These are phyloP conservation scores for Camponotus fellah DNA, from an alignment of 2,888 invertebrate genomes.

Conservation along the genomic window DNA sequence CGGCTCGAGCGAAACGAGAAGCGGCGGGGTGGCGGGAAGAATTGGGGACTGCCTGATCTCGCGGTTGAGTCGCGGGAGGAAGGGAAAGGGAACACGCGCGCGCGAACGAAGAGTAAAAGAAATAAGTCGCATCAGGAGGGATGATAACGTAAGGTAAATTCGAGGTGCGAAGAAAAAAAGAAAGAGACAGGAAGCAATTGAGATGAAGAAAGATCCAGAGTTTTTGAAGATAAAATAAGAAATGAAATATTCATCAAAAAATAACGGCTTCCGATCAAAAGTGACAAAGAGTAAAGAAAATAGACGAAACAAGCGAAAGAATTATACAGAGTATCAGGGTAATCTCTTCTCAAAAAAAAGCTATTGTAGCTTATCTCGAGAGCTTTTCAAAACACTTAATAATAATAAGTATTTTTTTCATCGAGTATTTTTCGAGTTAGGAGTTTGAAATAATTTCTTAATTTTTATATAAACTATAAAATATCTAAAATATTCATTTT, in stretches of 20 bases:
- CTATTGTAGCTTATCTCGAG: too few species aligned
- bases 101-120: conserved; percentile 26
- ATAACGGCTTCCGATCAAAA: conserved; percentile 31
- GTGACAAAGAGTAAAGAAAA: conserved; percentile 30
- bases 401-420: too few species aligned
- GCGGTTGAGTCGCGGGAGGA: conserved; percentile 8
- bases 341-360: too few species aligned
- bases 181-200: conserved; percentile 28
- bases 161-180: not conserved
- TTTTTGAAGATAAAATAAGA: conserved; percentile 15
- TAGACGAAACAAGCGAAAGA: not conserved
- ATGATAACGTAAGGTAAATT: not conserved
- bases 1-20: conserved; percentile 36
- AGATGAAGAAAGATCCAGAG: conserved; percentile 19
- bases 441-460: too few species aligned
- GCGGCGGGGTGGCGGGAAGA: conserved; percentile 27
- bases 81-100: conserved; percentile 13
- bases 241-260: conserved; percentile 23
- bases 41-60: conserved; percentile 38
- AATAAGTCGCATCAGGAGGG: not conserved
- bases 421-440: too few species aligned
- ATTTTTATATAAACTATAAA: too few species aligned
- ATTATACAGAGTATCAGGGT: not conserved
- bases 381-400: too few species aligned
- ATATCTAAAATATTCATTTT: too few species aligned